Percentiles rank a stretch among this genome's conserved stretches.
phyloP scores from a whole-genome alignment of 2,113 vertebrate species.

The Misgurnus anguillicaudatus region DNA sequence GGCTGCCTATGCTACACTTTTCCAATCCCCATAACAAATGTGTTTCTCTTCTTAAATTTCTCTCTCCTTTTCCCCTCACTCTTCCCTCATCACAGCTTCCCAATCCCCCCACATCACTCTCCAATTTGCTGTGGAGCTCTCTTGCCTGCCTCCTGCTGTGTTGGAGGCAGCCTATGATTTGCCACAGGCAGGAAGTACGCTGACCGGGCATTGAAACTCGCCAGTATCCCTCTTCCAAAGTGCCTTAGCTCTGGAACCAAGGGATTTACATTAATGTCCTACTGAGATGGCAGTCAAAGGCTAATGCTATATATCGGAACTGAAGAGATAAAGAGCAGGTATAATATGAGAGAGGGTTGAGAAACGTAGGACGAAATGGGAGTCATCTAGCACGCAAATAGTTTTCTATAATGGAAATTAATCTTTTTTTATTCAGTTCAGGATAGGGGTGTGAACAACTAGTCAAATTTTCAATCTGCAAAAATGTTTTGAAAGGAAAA shows the following conservation, averaged over 20 bases:
- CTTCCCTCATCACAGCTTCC: not conserved
- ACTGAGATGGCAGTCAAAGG: slow-evolving; percentile 10
- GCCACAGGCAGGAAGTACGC: slow-evolving; percentile 30
- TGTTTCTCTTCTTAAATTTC: slow-evolving; percentile 25
- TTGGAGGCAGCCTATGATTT: slow-evolving; percentile 47
- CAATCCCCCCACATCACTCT: not conserved
- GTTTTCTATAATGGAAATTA: slow-evolving; percentile 6
- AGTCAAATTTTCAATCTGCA: not conserved
- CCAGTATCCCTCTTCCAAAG: slow-evolving; percentile 19
- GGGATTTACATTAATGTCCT: slow-evolving; percentile 31
- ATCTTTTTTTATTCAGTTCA: slow-evolving; percentile 1
- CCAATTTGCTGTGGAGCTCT: slow-evolving; percentile 34
- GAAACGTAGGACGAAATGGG: not conserved
- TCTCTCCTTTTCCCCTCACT: slow-evolving; percentile 3
- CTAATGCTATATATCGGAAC: not conserved
- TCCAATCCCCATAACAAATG: slow-evolving; percentile 33
- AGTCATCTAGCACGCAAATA: not conserved
- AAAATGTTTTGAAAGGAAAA: not conserved
- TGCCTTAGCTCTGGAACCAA: slow-evolving; percentile 18
- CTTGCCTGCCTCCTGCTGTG: slow-evolving; percentile 41
- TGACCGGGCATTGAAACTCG: slow-evolving; percentile 40
- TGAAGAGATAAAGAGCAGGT: not conserved
- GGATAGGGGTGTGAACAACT: not conserved
- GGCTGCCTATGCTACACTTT: slow-evolving; percentile 49
- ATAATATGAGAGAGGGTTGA: not conserved